These are phyloP conservation scores for Ptychadena robeensis DNA, from an alignment of 2,797 vertebrate genomes.

Conservation along the genomic window DNA sequence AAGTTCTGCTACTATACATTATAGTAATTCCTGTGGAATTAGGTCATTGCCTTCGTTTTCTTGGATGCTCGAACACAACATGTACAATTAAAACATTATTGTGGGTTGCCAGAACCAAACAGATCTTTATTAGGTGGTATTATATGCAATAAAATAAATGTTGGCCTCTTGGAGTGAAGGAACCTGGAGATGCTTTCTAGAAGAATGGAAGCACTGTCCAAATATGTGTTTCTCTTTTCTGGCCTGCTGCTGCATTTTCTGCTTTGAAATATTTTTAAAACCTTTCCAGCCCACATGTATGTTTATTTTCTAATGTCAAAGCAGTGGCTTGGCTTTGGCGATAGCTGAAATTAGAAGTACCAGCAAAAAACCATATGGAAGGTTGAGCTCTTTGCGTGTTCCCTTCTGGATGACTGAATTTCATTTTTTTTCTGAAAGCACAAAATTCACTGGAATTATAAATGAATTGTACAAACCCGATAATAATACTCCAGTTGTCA, in stretches of 20 bases:
- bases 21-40: conserved; percentile 38
- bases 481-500: neutral
- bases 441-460: neutral
- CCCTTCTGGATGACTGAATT: neutral
- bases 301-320: conserved; percentile 6
- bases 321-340: neutral
- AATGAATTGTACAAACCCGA: too few relatives aligned
- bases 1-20: conserved; percentile 46
- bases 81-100: conserved; percentile 50
- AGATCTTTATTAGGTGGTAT: conserved; percentile 50
- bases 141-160: conserved; percentile 50
- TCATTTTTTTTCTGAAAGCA: too few relatives aligned
- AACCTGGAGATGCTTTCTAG: conserved; percentile 18
- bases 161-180: conserved; percentile 21
- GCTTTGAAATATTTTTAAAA: neutral
- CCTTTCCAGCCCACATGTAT: neutral
- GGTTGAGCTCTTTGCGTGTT: neutral
- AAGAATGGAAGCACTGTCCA: conserved; percentile 1
- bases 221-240: conserved; percentile 23
- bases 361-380: neutral
- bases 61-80: conserved; percentile 24
- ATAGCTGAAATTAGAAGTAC: neutral
- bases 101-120: conserved; percentile 25
- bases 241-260: neutral
- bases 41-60: conserved; percentile 35